These are phyloP conservation scores for Carcinoscorpius rotundicauda DNA, from an alignment of 1,140 invertebrate genomes.

Conservation along the genomic window DNA sequence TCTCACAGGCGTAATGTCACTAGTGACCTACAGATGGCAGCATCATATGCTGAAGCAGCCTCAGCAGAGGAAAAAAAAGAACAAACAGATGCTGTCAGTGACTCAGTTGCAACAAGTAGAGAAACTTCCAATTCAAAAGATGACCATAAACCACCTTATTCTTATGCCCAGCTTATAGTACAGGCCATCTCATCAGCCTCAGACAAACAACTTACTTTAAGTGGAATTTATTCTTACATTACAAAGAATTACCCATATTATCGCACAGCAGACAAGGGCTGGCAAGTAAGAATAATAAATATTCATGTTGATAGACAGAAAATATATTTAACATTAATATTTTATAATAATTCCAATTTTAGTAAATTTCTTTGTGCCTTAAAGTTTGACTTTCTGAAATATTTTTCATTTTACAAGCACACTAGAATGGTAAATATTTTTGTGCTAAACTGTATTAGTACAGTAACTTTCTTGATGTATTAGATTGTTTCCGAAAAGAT, in stretches of 20 bases:
- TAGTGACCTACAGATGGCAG: slow-evolving; percentile 42
- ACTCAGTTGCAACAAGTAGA: no score
- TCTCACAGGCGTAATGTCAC: slow-evolving; percentile 49
- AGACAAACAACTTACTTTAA: slow-evolving; percentile 92
- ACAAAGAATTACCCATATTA: slow-evolving; percentile 99
- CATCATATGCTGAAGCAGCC: neutral
- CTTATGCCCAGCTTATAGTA: slow-evolving; percentile 96
- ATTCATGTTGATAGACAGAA: neutral
- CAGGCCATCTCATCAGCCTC: slow-evolving; percentile 88
- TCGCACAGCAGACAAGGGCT: slow-evolving; percentile 92
- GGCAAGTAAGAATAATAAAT: slow-evolving; percentile 51
- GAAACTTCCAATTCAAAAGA: slow-evolving; percentile 34
- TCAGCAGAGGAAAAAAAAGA: neutral
- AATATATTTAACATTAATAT: no score
- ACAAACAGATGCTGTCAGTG: no score
- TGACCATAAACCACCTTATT: slow-evolving; percentile 92
- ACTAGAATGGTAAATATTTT: no score
- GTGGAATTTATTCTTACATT: slow-evolving; percentile 97
- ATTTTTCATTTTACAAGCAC: no score
- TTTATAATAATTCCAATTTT: no score
- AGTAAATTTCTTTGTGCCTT: no score
- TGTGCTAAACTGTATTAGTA: no score
- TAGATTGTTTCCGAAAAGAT: no score
- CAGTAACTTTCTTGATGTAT: no score
- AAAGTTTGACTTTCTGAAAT: no score